Base-by-base conservation (phyloP, 64 coral and sea anemone species). In the Actinia equina region DNA sequence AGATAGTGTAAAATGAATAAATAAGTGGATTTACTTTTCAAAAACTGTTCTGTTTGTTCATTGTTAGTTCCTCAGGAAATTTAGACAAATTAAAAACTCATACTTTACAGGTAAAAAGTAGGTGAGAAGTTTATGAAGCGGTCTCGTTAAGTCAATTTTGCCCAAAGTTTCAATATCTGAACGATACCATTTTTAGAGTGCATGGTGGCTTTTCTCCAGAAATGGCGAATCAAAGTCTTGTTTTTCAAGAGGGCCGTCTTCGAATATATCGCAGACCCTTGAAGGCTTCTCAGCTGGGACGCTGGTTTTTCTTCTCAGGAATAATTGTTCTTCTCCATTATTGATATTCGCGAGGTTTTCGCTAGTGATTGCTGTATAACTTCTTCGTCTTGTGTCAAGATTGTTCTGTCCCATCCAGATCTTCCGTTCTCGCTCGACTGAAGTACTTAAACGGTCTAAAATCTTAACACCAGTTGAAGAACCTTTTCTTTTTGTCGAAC, bases 391-490 rank as follows among this genome's bases (percentile, higher is more conserved):
- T 81, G 42, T 7, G 22, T 81, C 78, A 52, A 51, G 11, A 20
- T 44, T 52, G 27, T 81, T 81, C 14, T 81, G 78, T 22, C 78
- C 44, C 78, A 81, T 81, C 78, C 78, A 81, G 6, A 52, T 22
- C 14, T 49, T 44, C 14, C 45, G 16, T 49, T 81, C 78, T 37
- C 45, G 44, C 12, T 81, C 78, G 20, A 81, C 2, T n/a, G 78
- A 18, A 44, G 78, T 17, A 7, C 44, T 52, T 22, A 81, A 44
- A 52, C 78, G 78, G 49, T 52, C 22, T 51, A 81, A 20, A 44
- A 81, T 81, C 49, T 52, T 52, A 19, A 25, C 5, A 46, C 18
- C 78, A 22, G 78, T 81, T 26, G 23, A n/a, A 7, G 78, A 81
- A 1, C 8, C 69, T 41, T 74, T 74, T 41, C 23, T 74, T 30